Evolutionary conservation across 2,797 vertebrate genomes (phyloP).

Genomic region (Sebastes ruberrimus): DNA sequence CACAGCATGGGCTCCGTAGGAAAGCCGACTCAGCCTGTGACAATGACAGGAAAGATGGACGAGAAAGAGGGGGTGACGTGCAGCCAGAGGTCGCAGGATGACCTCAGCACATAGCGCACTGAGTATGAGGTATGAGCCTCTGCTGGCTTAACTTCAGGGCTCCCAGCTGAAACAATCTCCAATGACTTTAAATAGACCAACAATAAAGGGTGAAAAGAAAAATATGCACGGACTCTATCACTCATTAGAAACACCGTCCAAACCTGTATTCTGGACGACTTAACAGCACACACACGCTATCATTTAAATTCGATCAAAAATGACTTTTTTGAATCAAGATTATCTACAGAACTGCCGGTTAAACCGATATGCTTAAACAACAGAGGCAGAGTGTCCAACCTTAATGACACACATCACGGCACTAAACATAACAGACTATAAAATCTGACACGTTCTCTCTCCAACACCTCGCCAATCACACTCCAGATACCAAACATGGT

Average conservation of each 20-base stretch:
- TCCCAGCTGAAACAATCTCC: slow-evolving; percentile 51
- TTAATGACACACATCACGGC: slow-evolving; percentile 31
- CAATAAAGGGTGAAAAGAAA: slow-evolving; percentile 31
- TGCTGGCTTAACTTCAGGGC: slow-evolving; percentile 55
- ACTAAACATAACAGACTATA: slow-evolving; percentile 52
- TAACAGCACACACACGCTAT: neutral
- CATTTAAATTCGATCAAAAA: neutral
- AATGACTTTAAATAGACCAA: slow-evolving; percentile 60
- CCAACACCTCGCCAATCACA: slow-evolving; percentile 66
- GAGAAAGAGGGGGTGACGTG: slow-evolving; percentile 57
- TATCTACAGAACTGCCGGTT: neutral
- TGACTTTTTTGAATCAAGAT: neutral
- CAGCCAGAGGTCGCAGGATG: slow-evolving; percentile 59
- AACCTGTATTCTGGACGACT: neutral
- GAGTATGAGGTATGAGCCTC: slow-evolving; percentile 39
- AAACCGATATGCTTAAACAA: neutral
- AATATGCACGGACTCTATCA: slow-evolving; percentile 1
- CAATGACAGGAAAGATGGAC: slow-evolving; percentile 76
- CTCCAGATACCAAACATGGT: slow-evolving; percentile 76
- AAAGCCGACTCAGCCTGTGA: slow-evolving; percentile 46
- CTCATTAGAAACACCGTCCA: neutral
- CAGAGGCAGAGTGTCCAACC: neutral
- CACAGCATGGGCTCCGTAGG: slow-evolving; percentile 26
- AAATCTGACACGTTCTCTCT: slow-evolving; percentile 54
- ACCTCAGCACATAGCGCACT: slow-evolving; percentile 49